These are phyloP conservation scores for Embiotoca jacksoni DNA, from an alignment of 2,113 vertebrate genomes.

Conservation along the genomic window DNA sequence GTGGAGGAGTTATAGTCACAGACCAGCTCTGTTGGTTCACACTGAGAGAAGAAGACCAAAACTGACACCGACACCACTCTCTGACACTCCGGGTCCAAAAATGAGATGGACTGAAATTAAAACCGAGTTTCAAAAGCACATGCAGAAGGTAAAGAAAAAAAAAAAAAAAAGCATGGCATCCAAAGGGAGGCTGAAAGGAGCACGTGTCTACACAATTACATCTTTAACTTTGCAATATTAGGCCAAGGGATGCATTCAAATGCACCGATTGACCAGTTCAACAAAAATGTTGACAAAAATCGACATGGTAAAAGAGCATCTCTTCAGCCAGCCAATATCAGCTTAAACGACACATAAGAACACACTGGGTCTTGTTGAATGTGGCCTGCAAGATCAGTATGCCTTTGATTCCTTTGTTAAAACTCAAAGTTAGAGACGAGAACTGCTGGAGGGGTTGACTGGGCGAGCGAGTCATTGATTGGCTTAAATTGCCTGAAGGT, in stretches of 20 bases:
- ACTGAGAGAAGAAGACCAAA: conserved; percentile 8
- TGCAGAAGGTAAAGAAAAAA: conserved; percentile 52
- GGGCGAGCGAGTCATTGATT: conserved; percentile 58
- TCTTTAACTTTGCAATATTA: background rate
- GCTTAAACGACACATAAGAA: conserved; percentile 53
- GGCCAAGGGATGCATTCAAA: background rate
- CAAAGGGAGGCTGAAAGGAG: conserved; percentile 75
- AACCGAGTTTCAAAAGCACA: conserved; percentile 60
- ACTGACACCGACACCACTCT: conserved; percentile 30
- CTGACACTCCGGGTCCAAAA: conserved; percentile 19
- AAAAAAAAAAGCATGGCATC: conserved; percentile 19
- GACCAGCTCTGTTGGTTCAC: conserved; percentile 20
- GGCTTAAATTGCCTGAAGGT: conserved; percentile 56
- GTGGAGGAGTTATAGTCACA: conserved; percentile 3
- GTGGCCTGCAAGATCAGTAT: background rate
- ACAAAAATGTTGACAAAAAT: background rate
- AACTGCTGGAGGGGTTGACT: conserved; percentile 25
- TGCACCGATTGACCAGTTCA: conserved; percentile 9
- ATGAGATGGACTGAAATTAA: conserved; percentile 30
- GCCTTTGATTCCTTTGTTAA: conserved; percentile 47
- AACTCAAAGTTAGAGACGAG: conserved; percentile 37
- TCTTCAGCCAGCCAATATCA: conserved; percentile 77
- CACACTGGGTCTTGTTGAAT: conserved; percentile 32
- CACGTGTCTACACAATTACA: background rate
- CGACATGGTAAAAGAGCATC: conserved; percentile 39